These are phyloP conservation scores for Drosophila yakuba DNA, from an alignment of 1,140 invertebrate genomes.

Conservation along the genomic window DNA sequence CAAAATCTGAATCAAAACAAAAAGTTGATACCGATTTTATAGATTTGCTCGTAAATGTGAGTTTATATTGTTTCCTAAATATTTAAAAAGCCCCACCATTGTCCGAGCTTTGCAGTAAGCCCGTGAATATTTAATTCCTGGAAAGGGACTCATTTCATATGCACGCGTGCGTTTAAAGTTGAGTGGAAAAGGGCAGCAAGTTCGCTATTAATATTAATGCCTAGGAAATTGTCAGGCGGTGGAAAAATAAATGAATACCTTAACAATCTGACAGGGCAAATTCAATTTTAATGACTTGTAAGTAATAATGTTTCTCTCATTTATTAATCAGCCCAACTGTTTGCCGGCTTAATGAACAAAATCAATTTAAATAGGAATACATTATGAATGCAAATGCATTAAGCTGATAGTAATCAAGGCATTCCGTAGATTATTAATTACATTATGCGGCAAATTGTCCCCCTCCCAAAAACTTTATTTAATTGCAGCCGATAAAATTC, in stretches of 20 bases:
- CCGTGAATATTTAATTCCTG: constrained; percentile 19
- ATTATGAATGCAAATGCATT: constrained; percentile 41
- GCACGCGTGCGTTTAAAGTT: constrained; percentile 32
- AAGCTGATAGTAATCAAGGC: constrained; percentile 15
- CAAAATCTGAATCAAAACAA: not conserved
- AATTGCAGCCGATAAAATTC: constrained; percentile 38
- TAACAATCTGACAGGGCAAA: constrained; percentile 4
- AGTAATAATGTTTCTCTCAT: constrained; percentile 16
- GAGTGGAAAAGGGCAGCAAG: not conserved
- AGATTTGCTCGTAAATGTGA: not conserved
- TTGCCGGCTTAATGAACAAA: constrained; percentile 43
- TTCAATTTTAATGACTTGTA: constrained; percentile 26
- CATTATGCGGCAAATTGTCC: not conserved
- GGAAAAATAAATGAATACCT: constrained; percentile 9
- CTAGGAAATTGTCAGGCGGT: constrained; percentile 37
- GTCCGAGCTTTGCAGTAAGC: constrained; percentile 9
- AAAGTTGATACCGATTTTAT: not conserved
- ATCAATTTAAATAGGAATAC: constrained; percentile 45
- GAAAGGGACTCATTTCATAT: constrained; percentile 11
- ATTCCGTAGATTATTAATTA: constrained; percentile 34
- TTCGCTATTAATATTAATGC: constrained; percentile 46
- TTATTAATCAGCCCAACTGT: constrained; percentile 14
- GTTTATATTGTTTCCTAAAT: constrained; percentile 27
- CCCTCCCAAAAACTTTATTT: constrained; percentile 6
- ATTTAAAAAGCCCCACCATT: constrained; percentile 19